Percentiles rank a stretch among this genome's conserved stretches.
These are phyloP conservation scores for Caradrina kadenii DNA, from an alignment of 2,888 invertebrate species.

Conservation along the genomic window DNA sequence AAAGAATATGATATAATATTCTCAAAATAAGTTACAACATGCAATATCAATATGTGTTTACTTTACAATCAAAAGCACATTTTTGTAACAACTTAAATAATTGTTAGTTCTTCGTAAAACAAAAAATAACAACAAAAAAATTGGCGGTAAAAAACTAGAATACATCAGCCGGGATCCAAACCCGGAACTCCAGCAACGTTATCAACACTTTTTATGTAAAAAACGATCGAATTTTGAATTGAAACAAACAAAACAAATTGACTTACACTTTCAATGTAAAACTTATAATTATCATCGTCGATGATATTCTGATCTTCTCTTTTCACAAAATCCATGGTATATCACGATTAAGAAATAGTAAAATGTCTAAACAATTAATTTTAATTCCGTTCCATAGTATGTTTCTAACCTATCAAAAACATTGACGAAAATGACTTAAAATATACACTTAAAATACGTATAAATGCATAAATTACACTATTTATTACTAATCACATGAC, in stretches of 20 bases:
- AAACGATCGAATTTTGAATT: constrained; percentile 60
- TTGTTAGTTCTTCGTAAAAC: not conserved
- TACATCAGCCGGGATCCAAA: constrained; percentile 35
- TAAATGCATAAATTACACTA: constrained; percentile 63
- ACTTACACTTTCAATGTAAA: constrained; percentile 85
- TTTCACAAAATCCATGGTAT: constrained; percentile 86
- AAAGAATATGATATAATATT: not conserved
- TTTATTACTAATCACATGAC: constrained; percentile 55
- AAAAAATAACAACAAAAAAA: not conserved
- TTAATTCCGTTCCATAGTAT: constrained; percentile 66
- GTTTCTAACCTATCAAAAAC: constrained; percentile 78
- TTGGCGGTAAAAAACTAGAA: constrained; percentile 28
- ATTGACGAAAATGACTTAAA: constrained; percentile 67
- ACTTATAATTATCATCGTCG: constrained; percentile 84
- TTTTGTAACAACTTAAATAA: not conserved
- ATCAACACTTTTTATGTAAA: constrained; percentile 56
- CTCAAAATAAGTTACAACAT: not conserved
- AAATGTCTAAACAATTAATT: constrained; percentile 55
- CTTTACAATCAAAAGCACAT: not conserved
- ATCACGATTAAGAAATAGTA: constrained; percentile 24
- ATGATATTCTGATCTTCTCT: constrained; percentile 82
- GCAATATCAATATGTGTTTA: constrained; percentile 8
- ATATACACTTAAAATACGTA: constrained; percentile 59
- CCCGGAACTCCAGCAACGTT: constrained; percentile 56
- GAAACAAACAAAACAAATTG: constrained; percentile 26